Base-by-base conservation (phyloP, 1,140 invertebrate species). In the Megathymus violae region DNA sequence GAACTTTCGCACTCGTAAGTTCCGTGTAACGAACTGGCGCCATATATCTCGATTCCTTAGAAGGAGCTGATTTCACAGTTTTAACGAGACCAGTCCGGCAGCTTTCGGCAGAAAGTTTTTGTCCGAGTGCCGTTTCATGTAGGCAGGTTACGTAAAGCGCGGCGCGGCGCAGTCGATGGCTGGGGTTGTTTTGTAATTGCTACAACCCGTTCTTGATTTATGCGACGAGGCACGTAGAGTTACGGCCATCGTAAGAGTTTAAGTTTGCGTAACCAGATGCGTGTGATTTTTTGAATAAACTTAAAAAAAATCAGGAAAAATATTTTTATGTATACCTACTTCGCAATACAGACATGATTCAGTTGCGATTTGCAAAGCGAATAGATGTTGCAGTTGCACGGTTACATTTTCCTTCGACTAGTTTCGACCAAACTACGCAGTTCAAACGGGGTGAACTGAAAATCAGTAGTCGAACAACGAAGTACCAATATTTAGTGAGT, bases 81-180 rank as follows among this genome's bases (percentile, higher is more conserved):
- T 87, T 74, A 78, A 66, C 74, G 80, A 71, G 64, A 85, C 85
- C 80, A 67, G 82, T 85, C 69, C 44, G 69, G 62, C 69, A 63
- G 78, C 74, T 82, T 85, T 85, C 75, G 76, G 75, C 69, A 71
- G 76, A 82, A 75, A 77, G 71, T 82, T 87, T 85, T 85, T 88
- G 64, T 76, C 44, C 59, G 71, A 56, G 43, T 44, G 36, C 44
- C 40, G 52, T 74, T 75, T 67, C 71, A 61, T 75, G 68, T 78
- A 38, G n/a, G n/a, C n/a, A n/a, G 60, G 67, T 85, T 84, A 74
- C 69, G 71, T 77, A 80, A 85, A 62, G 61, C 25, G 47, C 44
- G 40, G 44, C 61, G 25, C 22, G 52, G 44, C 61, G 25, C 22
- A 48, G 25, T 61, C 43, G 64, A 52, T 69, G 64, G 62, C 59